Evolutionary conservation across 2,113 vertebrate species (phyloP).

Genomic region (Halichoeres trimaculatus): DNA sequence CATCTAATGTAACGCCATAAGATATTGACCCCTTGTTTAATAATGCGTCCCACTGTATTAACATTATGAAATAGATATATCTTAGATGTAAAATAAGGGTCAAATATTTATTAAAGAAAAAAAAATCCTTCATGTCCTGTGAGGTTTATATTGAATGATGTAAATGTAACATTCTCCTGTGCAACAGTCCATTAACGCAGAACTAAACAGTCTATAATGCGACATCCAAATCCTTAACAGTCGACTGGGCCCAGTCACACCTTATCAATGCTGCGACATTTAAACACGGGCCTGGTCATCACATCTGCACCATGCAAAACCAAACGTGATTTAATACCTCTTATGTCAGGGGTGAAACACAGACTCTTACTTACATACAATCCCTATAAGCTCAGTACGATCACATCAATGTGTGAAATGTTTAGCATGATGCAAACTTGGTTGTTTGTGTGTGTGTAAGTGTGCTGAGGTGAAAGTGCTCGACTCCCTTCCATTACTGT

Average conservation of each 20-base stretch:
- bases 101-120: background rate
- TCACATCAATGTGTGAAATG: conserved; percentile 5
- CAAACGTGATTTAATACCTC: conserved; percentile 69
- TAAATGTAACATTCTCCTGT: conserved; percentile 72
- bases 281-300: conserved; percentile 67
- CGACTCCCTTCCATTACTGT: conserved; percentile 65
- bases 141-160: conserved; percentile 59
- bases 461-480: conserved; percentile 26
- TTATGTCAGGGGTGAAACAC: conserved; percentile 33
- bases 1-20: background rate
- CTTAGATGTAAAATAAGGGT: too few relatives aligned
- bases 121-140: conserved; percentile 14
- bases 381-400: background rate
- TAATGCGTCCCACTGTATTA: background rate
- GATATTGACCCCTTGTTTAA: background rate
- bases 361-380: background rate
- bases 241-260: conserved; percentile 77
- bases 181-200: conserved; percentile 74
- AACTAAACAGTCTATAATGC: conserved; percentile 78
- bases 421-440: conserved; percentile 23
- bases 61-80: background rate
- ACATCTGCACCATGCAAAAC: conserved; percentile 63
- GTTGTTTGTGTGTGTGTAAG: background rate
- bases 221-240: conserved; percentile 72
- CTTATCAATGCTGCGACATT: conserved; percentile 80